Evolutionary conservation across 1,140 invertebrate species (phyloP).

Genomic region (Trichogramma pretiosum): DNA sequence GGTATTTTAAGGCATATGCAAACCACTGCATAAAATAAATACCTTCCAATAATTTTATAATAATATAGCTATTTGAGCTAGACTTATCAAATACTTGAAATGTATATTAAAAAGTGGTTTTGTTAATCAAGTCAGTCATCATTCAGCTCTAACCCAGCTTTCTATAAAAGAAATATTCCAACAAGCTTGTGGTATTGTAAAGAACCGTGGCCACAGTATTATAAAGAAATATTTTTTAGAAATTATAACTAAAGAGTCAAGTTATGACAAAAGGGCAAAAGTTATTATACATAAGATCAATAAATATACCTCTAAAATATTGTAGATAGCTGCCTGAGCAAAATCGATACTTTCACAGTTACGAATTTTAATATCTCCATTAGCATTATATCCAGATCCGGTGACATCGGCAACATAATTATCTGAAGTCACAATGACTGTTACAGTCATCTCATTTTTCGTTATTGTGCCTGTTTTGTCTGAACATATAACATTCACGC

Average conservation of each 20-base stretch:
- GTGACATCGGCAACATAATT: slow-evolving; percentile 83
- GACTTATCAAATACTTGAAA: too few relatives aligned
- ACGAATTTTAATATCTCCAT: slow-evolving; percentile 72
- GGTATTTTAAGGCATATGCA: too few relatives aligned
- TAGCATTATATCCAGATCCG: slow-evolving; percentile 85
- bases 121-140: too few relatives aligned
- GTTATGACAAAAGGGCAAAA: neutral
- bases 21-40: too few relatives aligned
- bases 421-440: slow-evolving; percentile 86
- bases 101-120: too few relatives aligned
- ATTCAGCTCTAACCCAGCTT: too few relatives aligned
- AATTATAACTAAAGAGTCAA: neutral
- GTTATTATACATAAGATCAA: neutral
- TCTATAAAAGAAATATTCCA: too few relatives aligned
- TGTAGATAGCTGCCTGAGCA: slow-evolving; percentile 61
- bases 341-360: slow-evolving; percentile 69
- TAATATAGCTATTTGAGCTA: too few relatives aligned
- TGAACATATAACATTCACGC: slow-evolving; percentile 96
- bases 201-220: too few relatives aligned
- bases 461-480: slow-evolving; percentile 99
- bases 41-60: too few relatives aligned
- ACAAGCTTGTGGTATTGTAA: too few relatives aligned
- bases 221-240: neutral
- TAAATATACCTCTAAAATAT: slow-evolving; percentile 55
- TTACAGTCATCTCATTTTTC: slow-evolving; percentile 99